Evolutionary conservation across 2,888 invertebrate genomes (phyloP), one percentile per base, ranked within the genome.

Genomic region (Metallyticus violacea): DNA sequence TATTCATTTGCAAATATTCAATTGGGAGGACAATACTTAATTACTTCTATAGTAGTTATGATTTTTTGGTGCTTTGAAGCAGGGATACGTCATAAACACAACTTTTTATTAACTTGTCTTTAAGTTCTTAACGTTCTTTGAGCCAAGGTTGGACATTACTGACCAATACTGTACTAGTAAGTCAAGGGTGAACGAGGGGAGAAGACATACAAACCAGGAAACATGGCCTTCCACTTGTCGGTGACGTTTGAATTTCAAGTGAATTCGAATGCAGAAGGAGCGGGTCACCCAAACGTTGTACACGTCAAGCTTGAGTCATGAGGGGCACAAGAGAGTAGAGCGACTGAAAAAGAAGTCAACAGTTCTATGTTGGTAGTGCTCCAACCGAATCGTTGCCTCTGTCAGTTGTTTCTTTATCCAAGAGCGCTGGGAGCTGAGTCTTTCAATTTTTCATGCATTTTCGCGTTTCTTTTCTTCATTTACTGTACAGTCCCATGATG

Each of bases 241-340:
- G 40, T 82, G 82, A 81, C 81, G 81, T 81, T 81, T 81, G 81
- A 81, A 81, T 81, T 81, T 81, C 81, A 81, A 81, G 40, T 40
- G 29, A 81, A 26, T 81, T 40, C 25, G 81, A 81, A 81, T 40
- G 62, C 40, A 82, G 76, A 26, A 62, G n/a, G 25, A 9, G 26
- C 9, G 62, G 25, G 26, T 7, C 40, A 62, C 40, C 40, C 40
- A 62, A 62, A 62, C 40, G 40, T 62, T 62, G 40, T 62, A 62
- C 40, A 62, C 40, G 40, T 62, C 40, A 62, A 22, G 22, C 40
- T 62, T 62, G 40, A 62, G 40, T 62, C 40, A 62, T 62, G 40
- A 62, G 40, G 15, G 4, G 40, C 40, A 62, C 9, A 62, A 62
- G 40, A 62, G 40, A 62, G 40, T 9, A 9, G 22, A 9, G 40